Evolutionary conservation across 2,888 invertebrate species (phyloP), one percentile per base, ranked within the genome.

Genomic region (Kuschelorhynchus macadamiae): DNA sequence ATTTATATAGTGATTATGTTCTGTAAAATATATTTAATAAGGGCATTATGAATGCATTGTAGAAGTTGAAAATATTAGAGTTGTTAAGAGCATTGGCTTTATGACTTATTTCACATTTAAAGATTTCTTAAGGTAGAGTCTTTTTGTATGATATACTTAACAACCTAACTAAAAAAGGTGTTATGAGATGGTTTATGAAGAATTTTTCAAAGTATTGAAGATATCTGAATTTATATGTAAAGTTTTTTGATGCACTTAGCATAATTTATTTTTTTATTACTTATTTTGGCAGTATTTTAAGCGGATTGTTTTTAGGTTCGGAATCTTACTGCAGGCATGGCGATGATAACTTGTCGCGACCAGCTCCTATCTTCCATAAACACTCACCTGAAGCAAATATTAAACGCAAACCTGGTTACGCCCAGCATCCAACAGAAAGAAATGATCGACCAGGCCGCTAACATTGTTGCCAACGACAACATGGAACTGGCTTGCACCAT

Each of bases 341-440:
- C 98, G 2, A 96, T 99, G 93, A 98, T 99, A 64, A 98, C 98
- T 0, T 98, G 97, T 81, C 89, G 97, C 66, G 99, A 99, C 84
- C 96, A 97, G 77, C 86, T 92, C 65, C 88, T 94, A n/a, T 89
- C 92, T 52, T 93, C 96, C 1, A 94, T 99, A 72, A 92, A 90
- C 78, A 91, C 91, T 53, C 96, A 97, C 81, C 85, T 99, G 77
- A 97, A 96, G 80, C 91, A 91, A 66, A 91, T 94, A 0, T 92
- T 97, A 77, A 83, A 92, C 63, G 85, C 89, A 2, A 91, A 92
- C 0, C 82, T 95, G 68, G 79, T 79, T 14, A 80, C 81, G 2
- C 82, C 83, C 0, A 86, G 87, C 0, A 87, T 90, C 0, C 89
- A 90, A 33, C 89, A 88, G 78, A 91, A 96, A 81, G 71, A 71